Evolutionary conservation across 2,797 vertebrate genomes (phyloP), one percentile per base, ranked within the genome.

Genomic region (Brachyrhaphis roseni): DNA sequence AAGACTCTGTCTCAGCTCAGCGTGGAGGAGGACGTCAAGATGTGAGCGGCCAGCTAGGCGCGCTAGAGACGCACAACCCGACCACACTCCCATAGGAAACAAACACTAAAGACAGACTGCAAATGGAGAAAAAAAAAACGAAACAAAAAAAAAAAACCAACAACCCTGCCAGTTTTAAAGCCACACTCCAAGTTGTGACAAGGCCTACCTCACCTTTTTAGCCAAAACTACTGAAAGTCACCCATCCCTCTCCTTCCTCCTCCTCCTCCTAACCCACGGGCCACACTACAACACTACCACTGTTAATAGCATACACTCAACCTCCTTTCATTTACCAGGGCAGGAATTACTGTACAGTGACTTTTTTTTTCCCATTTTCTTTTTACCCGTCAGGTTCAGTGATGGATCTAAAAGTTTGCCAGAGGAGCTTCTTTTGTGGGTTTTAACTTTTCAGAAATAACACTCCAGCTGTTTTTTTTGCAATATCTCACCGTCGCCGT

Each of bases 1-100:
- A 99, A 99, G 94, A 99, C 98, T 4, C 96, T 99, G 31, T 99
- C 98, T 1, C 98, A 99, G 95, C 98, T 99, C 94, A 98, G 98
- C 1, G 95, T 99, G 92, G 97, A 98, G 93, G 98, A 99, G 92
- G 98, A 99, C 49, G 95, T 99, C 87, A 99, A 99, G 93, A 98
- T 99, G 95, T 99, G 94, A 97, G 78, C 82, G 2, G n/a, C 4
- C 82, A 13, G 45, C 53, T 16, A 59, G 82, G 18, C 51, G 18
- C 57, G 72, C 87, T 73, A 86, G 90, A 90, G 86, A 89, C 87
- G 91, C 92, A 86, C 90, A 87, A 86, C 80, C 78, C 66, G 86
- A 88, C 80, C 79, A 82, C 91, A 86, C 86, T 90, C 89, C 78
- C 39, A 84, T 80, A 87, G 83, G 86, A 90, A 90, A 86, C 77